Evolutionary conservation across 2,888 invertebrate genomes (phyloP).

Genomic region (Coelogynopora nodosa): DNA sequence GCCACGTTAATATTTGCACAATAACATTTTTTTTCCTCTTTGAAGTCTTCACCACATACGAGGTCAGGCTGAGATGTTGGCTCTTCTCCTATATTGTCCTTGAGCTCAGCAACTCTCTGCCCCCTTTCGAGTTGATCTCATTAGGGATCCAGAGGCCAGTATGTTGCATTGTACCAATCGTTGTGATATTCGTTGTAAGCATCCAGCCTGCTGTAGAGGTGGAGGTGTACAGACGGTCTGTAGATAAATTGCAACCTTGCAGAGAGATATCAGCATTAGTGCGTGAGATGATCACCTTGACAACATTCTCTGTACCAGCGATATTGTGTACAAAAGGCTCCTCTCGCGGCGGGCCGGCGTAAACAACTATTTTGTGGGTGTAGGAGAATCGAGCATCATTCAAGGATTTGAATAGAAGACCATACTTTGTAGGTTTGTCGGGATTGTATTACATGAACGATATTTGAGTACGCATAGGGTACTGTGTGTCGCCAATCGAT

Average conservation of each 20-base stretch:
- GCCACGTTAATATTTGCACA: background rate
- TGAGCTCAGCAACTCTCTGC: background rate
- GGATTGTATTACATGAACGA: slow-evolving; percentile 21
- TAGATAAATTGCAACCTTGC: slow-evolving; percentile 15
- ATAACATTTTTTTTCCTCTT: slow-evolving; percentile 8
- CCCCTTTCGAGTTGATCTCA: background rate
- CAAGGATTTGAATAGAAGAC: slow-evolving; percentile 2
- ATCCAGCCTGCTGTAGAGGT: slow-evolving; percentile 15
- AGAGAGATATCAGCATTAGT: background rate
- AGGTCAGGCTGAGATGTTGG: background rate
- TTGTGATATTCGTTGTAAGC: background rate
- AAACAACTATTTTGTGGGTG: slow-evolving; percentile 6
- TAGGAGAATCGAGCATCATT: background rate
- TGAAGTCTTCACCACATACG: slow-evolving; percentile 26
- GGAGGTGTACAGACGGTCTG: slow-evolving; percentile 18
- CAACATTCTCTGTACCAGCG: background rate
- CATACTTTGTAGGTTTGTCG: slow-evolving; percentile 15
- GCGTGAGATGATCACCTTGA: background rate
- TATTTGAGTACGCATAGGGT: background rate
- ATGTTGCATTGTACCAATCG: slow-evolving; percentile 15
- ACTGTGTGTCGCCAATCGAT: background rate
- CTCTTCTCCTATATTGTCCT: background rate
- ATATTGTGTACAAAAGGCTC: slow-evolving; percentile 12
- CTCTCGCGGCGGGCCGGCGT: background rate
- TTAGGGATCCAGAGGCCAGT: background rate